Percentiles rank a stretch among this genome's conserved stretches.
Conservation (phyloP, 1,140 invertebrate genomes). For the Eriocheir sinensis region DNA sequence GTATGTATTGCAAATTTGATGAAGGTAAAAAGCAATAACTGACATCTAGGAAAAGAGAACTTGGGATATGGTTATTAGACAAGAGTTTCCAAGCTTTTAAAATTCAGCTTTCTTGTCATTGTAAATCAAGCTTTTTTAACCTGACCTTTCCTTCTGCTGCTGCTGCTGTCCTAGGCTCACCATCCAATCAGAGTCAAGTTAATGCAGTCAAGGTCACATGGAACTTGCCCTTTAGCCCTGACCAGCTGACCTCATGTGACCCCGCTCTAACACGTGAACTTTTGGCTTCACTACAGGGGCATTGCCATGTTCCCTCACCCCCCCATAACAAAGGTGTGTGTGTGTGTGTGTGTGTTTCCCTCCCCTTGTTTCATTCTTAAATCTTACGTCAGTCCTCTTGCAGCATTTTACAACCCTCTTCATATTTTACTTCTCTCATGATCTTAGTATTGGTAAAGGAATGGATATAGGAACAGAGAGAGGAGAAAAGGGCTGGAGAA, state of each 20-base stretch:
- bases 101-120: background rate
- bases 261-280: constrained; percentile 49
- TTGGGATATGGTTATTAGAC: background rate
- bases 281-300: constrained; percentile 35
- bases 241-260: constrained; percentile 44
- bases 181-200: background rate
- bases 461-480: too few relatives aligned
- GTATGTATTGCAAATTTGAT: too few relatives aligned
- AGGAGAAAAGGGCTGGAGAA: too few relatives aligned
- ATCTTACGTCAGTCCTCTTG: background rate
- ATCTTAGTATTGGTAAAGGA: background rate
- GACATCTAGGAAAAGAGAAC: background rate
- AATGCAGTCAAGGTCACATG: background rate
- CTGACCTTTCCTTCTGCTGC: background rate
- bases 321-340: constrained; percentile 31
- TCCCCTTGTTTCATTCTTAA: too few relatives aligned
- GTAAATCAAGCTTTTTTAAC: background rate
- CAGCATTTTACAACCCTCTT: background rate
- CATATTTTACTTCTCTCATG: background rate
- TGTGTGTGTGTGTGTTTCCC: background rate
- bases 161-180: background rate
- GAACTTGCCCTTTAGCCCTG: constrained; percentile 30
- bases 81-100: background rate
- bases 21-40: too few relatives aligned
- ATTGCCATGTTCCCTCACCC: background rate